Conservation (phyloP, 2,113 vertebrate genomes). For the Grantiella picta region DNA sequence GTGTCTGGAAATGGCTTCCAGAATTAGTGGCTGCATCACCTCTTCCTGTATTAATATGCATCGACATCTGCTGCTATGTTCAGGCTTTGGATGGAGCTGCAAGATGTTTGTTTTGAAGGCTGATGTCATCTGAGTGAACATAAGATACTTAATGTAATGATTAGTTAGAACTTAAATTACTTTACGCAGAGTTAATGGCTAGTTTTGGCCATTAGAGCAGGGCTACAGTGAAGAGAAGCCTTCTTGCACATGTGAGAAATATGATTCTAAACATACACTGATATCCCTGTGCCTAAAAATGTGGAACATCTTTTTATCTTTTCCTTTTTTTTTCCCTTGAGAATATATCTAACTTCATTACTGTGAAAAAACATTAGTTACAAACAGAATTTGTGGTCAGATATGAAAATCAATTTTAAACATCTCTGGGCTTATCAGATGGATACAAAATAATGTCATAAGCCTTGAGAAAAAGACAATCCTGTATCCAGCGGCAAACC, state of each 20-base stretch:
- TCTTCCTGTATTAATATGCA: slow-evolving; percentile 2
- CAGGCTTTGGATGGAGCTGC: neutral
- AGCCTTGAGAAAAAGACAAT: neutral
- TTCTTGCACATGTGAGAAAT: neutral
- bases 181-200: neutral
- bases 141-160: neutral
- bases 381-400: neutral
- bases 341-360: neutral
- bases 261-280: neutral
- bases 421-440: neutral
- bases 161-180: slow-evolving; percentile 11
- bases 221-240: neutral
- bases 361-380: neutral
- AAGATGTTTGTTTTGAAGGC: neutral
- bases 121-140: neutral
- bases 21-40: neutral
- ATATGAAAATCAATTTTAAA: neutral
- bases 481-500: neutral
- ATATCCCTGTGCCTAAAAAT: neutral
- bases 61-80: neutral
- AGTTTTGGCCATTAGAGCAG: neutral
- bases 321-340: neutral
- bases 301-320: neutral
- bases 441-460: neutral
- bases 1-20: neutral